Evolutionary conservation across 2,113 vertebrate genomes (phyloP), one percentile per base, ranked within the genome.

Genomic region (Rostratula benghalensis): DNA sequence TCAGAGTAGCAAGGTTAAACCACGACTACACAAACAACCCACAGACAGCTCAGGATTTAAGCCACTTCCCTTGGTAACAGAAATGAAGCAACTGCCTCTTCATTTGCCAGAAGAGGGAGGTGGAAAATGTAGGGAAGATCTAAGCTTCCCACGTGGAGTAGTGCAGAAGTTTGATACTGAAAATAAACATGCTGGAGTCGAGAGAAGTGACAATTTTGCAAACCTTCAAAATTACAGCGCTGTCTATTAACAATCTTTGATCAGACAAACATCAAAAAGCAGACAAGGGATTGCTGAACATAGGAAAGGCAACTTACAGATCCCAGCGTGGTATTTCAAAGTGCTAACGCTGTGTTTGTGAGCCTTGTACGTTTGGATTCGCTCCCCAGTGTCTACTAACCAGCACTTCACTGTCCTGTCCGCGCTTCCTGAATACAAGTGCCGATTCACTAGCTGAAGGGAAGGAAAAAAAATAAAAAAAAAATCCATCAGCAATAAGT

Each of bases 361-460:
- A 79, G 98, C 94, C 13, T 98, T 96, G 96, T 98, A 98, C 0
- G 98, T 98, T 81, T 97, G 96, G 94, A 98, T 93, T 7, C 82
- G 87, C 96, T 98, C 98, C 37, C 98, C 98, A 2, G 97, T 98
- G 88, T 98, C 98, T 0, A 96, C 97, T 90, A 98, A 95, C 98
- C 98, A 98, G 96, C 98, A 98, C 94, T 98, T 98, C 82, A 97
- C 98, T 0, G 98, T 98, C 95, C 97, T 95, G 97, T 98, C 98
- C 0, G 98, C 96, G 0, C 98, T 98, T 43, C 98, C 98, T 1
- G 98, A 98, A 82, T 98, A 98, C 90, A 98, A 89, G 46, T 98
- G 97, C 45, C 91, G 97, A 63, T 98, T 98, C 82, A 96, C 98
- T 20, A 98, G 97, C 98, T 98, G 97, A 70, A 91, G 50, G n/a